Percentiles rank a stretch among this genome's conserved stretches.
Evolutionary conservation across 1,140 invertebrate genomes (phyloP).

Genomic region (Paraescarpia echinospica): DNA sequence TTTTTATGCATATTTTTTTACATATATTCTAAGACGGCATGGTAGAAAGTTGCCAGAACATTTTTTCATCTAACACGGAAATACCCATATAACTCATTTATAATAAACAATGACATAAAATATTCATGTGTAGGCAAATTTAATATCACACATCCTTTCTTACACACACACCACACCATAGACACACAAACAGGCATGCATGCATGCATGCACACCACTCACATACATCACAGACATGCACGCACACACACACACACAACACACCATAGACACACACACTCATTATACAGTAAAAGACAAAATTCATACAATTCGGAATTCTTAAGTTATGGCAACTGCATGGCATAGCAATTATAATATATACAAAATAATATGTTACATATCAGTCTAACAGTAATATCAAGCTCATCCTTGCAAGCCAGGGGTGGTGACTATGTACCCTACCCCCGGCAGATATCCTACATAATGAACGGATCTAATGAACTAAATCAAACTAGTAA

Average conservation of each 20-base stretch:
- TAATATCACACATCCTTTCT: neutral
- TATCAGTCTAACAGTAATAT: neutral
- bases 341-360: too few relatives aligned
- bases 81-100: neutral
- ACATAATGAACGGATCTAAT: too few relatives aligned
- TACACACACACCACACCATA: neutral
- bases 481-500: too few relatives aligned
- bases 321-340: neutral
- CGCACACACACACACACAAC: constrained; percentile 5
- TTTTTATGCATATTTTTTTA: neutral
- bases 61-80: too few relatives aligned
- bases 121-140: neutral
- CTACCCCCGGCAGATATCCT: too few relatives aligned
- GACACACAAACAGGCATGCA: neutral
- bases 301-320: neutral
- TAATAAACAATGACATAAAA: too few relatives aligned
- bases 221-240: too few relatives aligned
- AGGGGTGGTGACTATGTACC: too few relatives aligned
- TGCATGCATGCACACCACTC: neutral
- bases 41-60: too few relatives aligned
- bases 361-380: neutral
- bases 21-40: too few relatives aligned
- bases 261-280: neutral
- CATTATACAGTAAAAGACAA: neutral
- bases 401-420: too few relatives aligned